Evolutionary conservation across 2,888 invertebrate genomes (phyloP).

Genomic region (Hirtodrosophila cameraria): DNA sequence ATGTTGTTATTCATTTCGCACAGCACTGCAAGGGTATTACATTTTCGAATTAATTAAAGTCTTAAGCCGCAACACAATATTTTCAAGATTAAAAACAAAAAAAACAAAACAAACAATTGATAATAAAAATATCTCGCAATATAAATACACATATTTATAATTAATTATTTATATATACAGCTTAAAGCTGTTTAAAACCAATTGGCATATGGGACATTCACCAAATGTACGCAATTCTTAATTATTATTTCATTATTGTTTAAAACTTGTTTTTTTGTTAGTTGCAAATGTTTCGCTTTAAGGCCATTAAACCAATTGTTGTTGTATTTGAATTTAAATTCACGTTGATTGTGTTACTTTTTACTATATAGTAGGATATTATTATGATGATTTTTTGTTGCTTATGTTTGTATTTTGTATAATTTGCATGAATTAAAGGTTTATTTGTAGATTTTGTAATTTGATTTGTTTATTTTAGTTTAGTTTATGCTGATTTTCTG

Average conservation of each 20-base stretch:
- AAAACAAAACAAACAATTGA: too few species aligned
- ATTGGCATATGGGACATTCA: constrained; percentile 83
- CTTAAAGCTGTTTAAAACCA: constrained; percentile 59
- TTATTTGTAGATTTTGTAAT: constrained; percentile 42
- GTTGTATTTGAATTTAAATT: constrained; percentile 43
- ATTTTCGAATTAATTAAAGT: constrained; percentile 16
- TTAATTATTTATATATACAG: too few species aligned
- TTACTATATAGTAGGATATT: constrained; percentile 23
- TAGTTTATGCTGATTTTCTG: constrained; percentile 25
- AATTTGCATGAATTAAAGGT: constrained; percentile 54
- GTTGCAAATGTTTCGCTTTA: constrained; percentile 22
- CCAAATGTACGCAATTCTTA: constrained; percentile 68
- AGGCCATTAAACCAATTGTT: constrained; percentile 35
- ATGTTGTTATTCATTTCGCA: constrained; percentile 2
- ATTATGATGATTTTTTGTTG: constrained; percentile 1
- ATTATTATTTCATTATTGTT: constrained; percentile 5
- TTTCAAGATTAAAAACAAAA: constrained; percentile 34
- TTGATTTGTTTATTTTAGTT: constrained; percentile 31
- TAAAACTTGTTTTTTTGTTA: constrained; percentile 12
- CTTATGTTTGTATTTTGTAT: constrained; percentile 32
- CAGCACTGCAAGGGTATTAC: constrained; percentile 20
- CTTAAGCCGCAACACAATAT: constrained; percentile 37
- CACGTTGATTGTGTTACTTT: constrained; percentile 41
- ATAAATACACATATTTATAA: constrained; percentile 4
- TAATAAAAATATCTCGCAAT: constrained; percentile 8